Evolutionary conservation across 2,888 invertebrate genomes (phyloP), one percentile per base, ranked within the genome.

Genomic region (Epicampocera succincta): DNA sequence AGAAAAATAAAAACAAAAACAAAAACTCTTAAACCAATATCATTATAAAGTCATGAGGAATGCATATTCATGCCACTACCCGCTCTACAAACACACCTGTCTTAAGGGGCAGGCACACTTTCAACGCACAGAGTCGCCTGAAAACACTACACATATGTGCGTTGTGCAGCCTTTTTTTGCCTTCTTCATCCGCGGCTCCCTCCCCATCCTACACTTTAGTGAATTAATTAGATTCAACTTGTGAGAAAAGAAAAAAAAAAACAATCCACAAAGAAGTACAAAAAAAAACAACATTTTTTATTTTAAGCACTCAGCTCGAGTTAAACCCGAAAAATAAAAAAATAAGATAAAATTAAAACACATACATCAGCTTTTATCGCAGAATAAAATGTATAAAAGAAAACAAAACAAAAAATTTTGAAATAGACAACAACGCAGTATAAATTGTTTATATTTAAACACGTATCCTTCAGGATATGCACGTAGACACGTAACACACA

Each of bases 381-480:
- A 76, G 25, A 71, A 71, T 58, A 40, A 72, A 42, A 54, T 63
- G 13, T 52, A n/a, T 29, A 48, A 40, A 29, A 56, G 56, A 25
- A 52, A 44, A 66, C 6, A 54, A 65, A 33, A 76, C 68, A n/a
- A n/a, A n/a, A n/a, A n/a, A n/a, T n/a, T n/a, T n/a, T n/a, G n/a
- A n/a, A n/a, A n/a, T n/a, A n/a, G n/a, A n/a, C n/a, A n/a, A n/a
- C n/a, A 68, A 68, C 52, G 44, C 38, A 15, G 44, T 38, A 68
- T 33, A 66, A 76, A 68, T 61, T 76, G 52, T 46, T 40, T 58
- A 21, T 61, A 60, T 46, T 46, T 46, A 40, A 44, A 86, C 54
- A 65, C 80, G 87, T 89, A 89, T 89, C 89, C 89, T 87, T 68
- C 78, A 87, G 89, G 89, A 89, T 89, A 89, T 85, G 85, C 89